Percentiles rank a stretch among this genome's conserved stretches.
Evolutionary conservation across 2,888 invertebrate species (phyloP).

Genomic region (Nomada ferruginata): DNA sequence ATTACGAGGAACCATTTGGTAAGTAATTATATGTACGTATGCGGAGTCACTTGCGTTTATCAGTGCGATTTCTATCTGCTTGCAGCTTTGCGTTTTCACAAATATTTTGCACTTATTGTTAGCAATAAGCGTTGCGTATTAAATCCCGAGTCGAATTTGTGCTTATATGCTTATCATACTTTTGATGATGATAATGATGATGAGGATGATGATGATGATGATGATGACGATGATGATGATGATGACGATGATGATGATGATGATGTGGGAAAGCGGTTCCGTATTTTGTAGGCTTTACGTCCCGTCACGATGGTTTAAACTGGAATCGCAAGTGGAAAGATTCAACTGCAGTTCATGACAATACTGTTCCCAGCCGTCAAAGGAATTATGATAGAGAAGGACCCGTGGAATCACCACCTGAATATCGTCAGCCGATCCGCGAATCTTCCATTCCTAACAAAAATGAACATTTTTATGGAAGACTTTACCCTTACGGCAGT

Average conservation of each 20-base stretch:
- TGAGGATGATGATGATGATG: too few species aligned
- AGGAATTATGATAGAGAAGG: conserved; percentile 11
- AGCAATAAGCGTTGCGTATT: too few species aligned
- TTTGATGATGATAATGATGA: too few species aligned
- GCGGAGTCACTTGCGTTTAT: too few species aligned
- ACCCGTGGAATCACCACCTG: conserved; percentile 2
- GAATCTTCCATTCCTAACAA: conserved; percentile 3
- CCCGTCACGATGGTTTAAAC: neutral
- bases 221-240: too few species aligned
- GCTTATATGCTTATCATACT: too few species aligned
- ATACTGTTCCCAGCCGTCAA: conserved; percentile 9
- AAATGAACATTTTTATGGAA: conserved; percentile 60
- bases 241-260: too few species aligned
- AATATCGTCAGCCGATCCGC: neutral
- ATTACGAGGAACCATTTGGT: neutral
- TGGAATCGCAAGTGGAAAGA: conserved; percentile 29
- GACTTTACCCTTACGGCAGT: conserved; percentile 69
- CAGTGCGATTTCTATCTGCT: too few species aligned
- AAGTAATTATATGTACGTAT: neutral
- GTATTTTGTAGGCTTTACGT: conserved; percentile 14
- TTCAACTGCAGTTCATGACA: neutral
- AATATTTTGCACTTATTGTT: too few species aligned
- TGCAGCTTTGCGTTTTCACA: too few species aligned
- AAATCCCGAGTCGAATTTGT: too few species aligned
- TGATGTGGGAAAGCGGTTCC: neutral